A percentile compares a stretch with the other conserved stretches of the same genome.
Conservation (phyloP, 2,797 vertebrate species). For the Takifugu rubripes region DNA sequence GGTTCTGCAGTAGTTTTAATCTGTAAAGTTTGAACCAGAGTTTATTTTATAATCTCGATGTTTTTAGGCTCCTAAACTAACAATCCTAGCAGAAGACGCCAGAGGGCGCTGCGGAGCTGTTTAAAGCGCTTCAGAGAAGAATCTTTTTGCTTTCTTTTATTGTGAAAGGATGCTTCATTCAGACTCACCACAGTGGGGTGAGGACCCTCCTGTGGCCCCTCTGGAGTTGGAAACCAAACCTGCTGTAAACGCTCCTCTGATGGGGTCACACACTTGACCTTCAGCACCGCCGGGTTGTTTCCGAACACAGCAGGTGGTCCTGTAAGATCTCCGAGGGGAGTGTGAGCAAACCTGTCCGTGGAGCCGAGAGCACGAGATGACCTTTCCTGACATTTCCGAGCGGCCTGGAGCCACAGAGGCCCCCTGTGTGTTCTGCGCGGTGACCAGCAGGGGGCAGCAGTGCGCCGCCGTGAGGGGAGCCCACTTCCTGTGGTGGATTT, state of each 20-base stretch:
- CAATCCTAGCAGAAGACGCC: neutral
- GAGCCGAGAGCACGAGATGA: conserved; percentile 41
- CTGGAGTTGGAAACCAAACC: no score
- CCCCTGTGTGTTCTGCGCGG: neutral
- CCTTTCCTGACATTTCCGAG: conserved; percentile 26
- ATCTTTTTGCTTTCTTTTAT: no score
- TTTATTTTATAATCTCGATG: no score
- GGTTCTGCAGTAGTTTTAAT: no score
- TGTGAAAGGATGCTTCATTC: no score
- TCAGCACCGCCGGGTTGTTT: conserved; percentile 6
- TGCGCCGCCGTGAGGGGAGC: neutral
- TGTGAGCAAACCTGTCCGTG: conserved; percentile 4
- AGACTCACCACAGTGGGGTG: no score
- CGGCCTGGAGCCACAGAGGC: neutral
- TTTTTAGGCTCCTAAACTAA: no score
- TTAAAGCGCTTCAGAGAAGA: no score
- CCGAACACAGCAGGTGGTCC: conserved; percentile 17
- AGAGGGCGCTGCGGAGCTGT: conserved; percentile 8
- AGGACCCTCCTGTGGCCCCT: no score
- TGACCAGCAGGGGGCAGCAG: conserved; percentile 62
- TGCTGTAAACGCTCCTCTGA: no score
- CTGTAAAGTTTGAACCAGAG: no score
- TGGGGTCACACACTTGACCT: conserved; percentile 23
- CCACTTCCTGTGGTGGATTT: conserved; percentile 34
- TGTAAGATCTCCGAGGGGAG: conserved; percentile 6